Evolutionary conservation across 2,113 vertebrate species (phyloP).

Genomic region (Ciconia maguari): DNA sequence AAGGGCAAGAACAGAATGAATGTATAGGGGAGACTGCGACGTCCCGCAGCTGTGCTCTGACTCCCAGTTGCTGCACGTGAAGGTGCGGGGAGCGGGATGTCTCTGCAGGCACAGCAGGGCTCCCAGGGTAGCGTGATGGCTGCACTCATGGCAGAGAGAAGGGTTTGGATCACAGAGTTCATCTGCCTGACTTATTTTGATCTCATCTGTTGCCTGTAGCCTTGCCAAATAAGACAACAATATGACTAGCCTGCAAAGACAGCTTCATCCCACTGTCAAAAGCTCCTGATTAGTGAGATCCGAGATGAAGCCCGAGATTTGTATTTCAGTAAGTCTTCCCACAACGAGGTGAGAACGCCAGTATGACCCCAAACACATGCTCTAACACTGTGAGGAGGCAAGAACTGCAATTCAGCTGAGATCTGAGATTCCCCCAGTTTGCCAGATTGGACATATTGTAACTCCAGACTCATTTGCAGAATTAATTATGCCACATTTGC

Average conservation of each 20-base stretch:
- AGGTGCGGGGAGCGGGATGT: too few relatives aligned
- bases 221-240: neutral
- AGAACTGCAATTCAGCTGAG: neutral
- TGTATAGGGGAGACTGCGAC: fast-evolving
- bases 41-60: neutral
- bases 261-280: neutral
- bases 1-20: neutral
- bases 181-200: neutral
- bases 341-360: neutral
- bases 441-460: neutral
- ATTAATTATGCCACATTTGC: neutral
- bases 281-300: neutral
- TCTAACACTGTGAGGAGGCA: neutral
- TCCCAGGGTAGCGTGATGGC: fast-evolving
- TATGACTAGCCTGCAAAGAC: neutral
- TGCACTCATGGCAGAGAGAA: fast-evolving
- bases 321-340: neutral
- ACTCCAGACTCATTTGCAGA: neutral
- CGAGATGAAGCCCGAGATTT: neutral
- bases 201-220: neutral
- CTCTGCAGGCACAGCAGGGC: neutral
- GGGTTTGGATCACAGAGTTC: neutral
- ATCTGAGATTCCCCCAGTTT: neutral
- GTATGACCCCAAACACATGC: neutral
- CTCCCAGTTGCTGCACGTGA: fast-evolving